Conservation (phyloP, 1,140 invertebrate genomes). For the Panagrolaimus sp. region DNA sequence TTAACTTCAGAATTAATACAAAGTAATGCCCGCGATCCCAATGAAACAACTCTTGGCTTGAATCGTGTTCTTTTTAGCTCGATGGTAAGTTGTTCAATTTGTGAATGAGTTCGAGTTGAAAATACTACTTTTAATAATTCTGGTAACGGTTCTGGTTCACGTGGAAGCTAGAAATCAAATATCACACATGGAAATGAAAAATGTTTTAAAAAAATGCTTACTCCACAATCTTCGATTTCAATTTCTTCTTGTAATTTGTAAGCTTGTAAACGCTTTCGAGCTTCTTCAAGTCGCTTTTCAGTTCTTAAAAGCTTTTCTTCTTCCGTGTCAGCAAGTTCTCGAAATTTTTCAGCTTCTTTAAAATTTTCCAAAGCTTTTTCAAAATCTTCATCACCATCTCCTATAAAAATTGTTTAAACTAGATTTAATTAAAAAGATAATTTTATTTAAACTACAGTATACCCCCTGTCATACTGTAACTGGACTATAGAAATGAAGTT, state of each 20-base stretch:
- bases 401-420: background rate
- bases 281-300: background rate
- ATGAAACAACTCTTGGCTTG: background rate
- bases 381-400: background rate
- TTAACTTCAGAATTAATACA: background rate
- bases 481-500: too few species aligned
- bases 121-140: background rate
- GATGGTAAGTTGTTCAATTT: background rate
- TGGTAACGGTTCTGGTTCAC: background rate
- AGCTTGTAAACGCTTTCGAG: background rate
- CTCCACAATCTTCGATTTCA: background rate
- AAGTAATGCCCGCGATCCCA: background rate
- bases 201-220: background rate
- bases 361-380: background rate
- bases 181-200: background rate
- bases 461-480: too few species aligned
- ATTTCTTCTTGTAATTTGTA: background rate
- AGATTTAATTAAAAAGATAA: too few species aligned
- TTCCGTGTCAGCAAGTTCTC: background rate
- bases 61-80: background rate
- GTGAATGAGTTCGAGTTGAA: background rate
- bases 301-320: background rate
- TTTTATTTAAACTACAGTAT: too few species aligned
- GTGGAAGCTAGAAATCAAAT: background rate
- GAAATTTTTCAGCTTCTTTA: background rate